Conservation (phyloP, 2,888 invertebrate species). For the Agrotis segetum region DNA sequence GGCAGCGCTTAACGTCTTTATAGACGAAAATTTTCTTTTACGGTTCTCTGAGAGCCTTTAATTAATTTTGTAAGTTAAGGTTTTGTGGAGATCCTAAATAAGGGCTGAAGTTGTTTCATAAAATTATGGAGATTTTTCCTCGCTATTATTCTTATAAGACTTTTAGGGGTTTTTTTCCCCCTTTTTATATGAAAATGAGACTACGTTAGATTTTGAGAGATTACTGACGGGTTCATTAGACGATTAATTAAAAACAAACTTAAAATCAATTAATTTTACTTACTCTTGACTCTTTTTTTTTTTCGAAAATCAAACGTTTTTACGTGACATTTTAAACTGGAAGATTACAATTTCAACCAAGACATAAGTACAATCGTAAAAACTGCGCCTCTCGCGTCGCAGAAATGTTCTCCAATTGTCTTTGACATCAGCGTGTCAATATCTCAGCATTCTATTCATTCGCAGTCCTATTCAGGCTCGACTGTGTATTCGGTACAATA, state of each 20-base stretch:
- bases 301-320: not conserved
- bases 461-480: slow-evolving; percentile 9
- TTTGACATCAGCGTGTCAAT: slow-evolving; percentile 34
- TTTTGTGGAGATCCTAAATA: slow-evolving; percentile 44
- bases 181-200: slow-evolving; percentile 36
- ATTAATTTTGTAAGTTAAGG: slow-evolving; percentile 58
- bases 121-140: slow-evolving; percentile 51
- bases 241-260: slow-evolving; percentile 6
- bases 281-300: not conserved
- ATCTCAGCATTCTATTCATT: slow-evolving; percentile 31
- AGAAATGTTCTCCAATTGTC: slow-evolving; percentile 33
- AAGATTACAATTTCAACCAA: not conserved
- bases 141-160: slow-evolving; percentile 33
- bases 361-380: not conserved
- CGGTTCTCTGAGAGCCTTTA: slow-evolving; percentile 52
- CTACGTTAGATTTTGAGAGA: not conserved
- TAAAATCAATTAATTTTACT: not conserved
- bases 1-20: slow-evolving; percentile 66
- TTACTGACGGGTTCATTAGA: slow-evolving; percentile 19
- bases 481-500: not conserved
- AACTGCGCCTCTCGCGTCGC: not conserved
- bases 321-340: not conserved
- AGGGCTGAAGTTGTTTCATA: slow-evolving; percentile 50
- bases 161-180: slow-evolving; percentile 3
- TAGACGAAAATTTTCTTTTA: slow-evolving; percentile 65